Percentiles rank a stretch among this genome's conserved stretches.
Conservation (phyloP, 2,797 vertebrate species). For the Neosilurus mollespiculum region DNA sequence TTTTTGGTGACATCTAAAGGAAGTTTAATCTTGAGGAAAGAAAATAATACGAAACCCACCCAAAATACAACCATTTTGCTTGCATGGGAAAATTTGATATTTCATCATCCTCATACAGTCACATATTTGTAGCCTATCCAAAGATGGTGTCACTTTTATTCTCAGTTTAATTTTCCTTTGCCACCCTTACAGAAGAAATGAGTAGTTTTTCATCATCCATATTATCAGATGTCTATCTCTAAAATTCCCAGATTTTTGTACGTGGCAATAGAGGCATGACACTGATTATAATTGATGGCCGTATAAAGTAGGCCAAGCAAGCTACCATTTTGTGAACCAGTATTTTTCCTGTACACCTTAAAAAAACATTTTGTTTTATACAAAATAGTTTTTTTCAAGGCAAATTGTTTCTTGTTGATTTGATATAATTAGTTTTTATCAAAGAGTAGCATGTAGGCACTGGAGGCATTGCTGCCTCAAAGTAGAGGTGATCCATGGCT, state of each 20-base stretch:
- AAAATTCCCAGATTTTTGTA: not conserved
- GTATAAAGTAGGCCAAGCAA: not conserved
- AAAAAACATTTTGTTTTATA: not conserved
- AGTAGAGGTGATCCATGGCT: not conserved
- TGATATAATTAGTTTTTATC: not conserved
- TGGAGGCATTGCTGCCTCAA: not conserved
- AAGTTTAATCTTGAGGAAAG: slow-evolving; percentile 5
- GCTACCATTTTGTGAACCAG: not conserved
- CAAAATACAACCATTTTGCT: slow-evolving; percentile 1
- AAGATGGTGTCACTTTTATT: not conserved
- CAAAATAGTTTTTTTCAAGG: too few relatives aligned
- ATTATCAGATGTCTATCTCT: not conserved
- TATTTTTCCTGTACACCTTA: not conserved
- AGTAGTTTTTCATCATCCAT: not conserved
- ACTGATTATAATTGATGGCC: not conserved
- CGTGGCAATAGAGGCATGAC: not conserved
- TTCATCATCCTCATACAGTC: slow-evolving; percentile 20
- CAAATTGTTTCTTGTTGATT: not conserved
- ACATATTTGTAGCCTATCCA: slow-evolving; percentile 22
- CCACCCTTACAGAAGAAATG: too few relatives aligned
- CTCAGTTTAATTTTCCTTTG: not conserved
- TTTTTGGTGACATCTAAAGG: not conserved
- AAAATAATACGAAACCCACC: not conserved
- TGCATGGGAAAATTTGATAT: slow-evolving; percentile 6
- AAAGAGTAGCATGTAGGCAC: not conserved